Percentiles rank a stretch among this genome's conserved stretches.
These are phyloP conservation scores for Cydia splendana DNA, from an alignment of 1,140 invertebrate genomes.

Conservation along the genomic window DNA sequence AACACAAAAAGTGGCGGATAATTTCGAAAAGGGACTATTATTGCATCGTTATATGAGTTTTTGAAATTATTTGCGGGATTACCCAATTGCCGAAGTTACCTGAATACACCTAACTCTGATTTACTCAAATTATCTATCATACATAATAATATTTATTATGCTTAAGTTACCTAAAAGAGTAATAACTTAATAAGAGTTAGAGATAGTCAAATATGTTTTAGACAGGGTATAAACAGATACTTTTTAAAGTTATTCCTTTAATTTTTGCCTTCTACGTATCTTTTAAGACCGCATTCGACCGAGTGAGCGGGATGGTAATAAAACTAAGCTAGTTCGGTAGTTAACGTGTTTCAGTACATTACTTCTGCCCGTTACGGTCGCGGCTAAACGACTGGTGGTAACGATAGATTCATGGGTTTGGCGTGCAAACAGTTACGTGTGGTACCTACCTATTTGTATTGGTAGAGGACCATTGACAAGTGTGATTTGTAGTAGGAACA, in stretches of 20 bases:
- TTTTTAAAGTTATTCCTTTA: not conserved
- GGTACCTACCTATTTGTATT: too few species aligned
- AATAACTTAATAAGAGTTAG: not conserved
- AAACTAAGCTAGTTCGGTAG: slow-evolving; percentile 22
- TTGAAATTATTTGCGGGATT: too few species aligned
- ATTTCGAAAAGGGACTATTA: too few species aligned
- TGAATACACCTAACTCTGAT: too few species aligned
- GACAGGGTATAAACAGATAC: too few species aligned
- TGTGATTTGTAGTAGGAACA: too few species aligned
- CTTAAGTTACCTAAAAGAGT: not conserved
- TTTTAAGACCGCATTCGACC: not conserved
- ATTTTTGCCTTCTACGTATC: not conserved
- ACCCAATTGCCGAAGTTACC: too few species aligned
- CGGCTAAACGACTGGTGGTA: not conserved
- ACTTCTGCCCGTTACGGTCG: not conserved
- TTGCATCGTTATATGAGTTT: too few species aligned
- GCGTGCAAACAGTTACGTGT: not conserved
- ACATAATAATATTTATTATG: too few species aligned
- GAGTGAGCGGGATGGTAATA: not conserved
- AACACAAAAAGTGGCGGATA: too few species aligned
- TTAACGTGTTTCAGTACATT: slow-evolving; percentile 29
- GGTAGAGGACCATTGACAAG: too few species aligned
- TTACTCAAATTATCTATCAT: too few species aligned
- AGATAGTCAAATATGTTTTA: not conserved
- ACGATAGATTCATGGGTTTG: not conserved